Conservation (phyloP, 2,888 invertebrate genomes). For the Meiosimyza platycephala region DNA sequence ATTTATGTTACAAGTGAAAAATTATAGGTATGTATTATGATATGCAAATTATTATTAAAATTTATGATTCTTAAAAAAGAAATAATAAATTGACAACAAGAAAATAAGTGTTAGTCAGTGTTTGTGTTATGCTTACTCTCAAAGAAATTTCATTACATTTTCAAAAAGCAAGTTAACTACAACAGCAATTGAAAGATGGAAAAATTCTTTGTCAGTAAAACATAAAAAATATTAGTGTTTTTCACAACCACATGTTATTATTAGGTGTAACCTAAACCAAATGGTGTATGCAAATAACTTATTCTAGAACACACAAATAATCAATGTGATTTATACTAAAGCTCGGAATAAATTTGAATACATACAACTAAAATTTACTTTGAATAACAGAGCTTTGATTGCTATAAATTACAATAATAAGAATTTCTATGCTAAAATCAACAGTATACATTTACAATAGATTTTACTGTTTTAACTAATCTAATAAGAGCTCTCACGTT, state of each 20-base stretch:
- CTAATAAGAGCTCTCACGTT: neutral
- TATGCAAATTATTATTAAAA: conserved; percentile 11
- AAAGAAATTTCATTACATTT: conserved; percentile 1
- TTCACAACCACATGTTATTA: conserved; percentile 10
- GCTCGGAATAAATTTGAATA: no score
- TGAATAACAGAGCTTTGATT: no score
- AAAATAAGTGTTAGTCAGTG: conserved; percentile 13
- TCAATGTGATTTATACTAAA: no score
- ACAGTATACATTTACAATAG: neutral
- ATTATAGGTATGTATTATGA: conserved; percentile 1
- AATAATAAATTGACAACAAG: conserved; percentile 10
- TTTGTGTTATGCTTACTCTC: conserved; percentile 1
- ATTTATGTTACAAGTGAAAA: conserved; percentile 4
- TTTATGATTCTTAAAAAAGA: neutral
- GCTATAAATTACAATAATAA: no score
- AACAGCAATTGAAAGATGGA: neutral
- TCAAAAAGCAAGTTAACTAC: no score
- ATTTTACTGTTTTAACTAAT: neutral
- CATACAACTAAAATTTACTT: no score
- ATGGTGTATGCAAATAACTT: no score
- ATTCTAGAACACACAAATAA: no score
- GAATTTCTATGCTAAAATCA: no score
- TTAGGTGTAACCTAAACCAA: no score
- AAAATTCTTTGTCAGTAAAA: neutral
- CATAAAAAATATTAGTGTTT: conserved; percentile 1